Evolutionary conservation across 2,888 invertebrate species (phyloP).

Genomic region (Apodemia hepburni): DNA sequence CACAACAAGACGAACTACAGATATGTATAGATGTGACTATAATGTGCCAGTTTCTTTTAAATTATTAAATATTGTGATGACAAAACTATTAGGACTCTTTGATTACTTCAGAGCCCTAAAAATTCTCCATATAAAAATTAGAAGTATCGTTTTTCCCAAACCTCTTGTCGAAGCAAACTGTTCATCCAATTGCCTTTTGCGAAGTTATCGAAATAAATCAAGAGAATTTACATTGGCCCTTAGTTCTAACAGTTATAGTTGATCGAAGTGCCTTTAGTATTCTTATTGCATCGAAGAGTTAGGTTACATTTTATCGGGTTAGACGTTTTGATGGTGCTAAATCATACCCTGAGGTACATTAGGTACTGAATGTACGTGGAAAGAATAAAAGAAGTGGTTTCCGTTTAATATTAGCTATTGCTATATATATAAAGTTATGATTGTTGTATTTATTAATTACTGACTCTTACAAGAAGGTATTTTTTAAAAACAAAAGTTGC

Average conservation of each 20-base stretch:
- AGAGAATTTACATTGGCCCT: constrained; percentile 9
- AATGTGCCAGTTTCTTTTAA: no score
- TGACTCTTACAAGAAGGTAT: no score
- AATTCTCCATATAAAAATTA: no score
- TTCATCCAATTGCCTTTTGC: background rate
- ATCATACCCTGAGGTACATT: constrained; percentile 24
- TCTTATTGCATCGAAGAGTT: constrained; percentile 29
- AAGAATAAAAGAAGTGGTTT: background rate
- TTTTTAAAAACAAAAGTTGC: background rate
- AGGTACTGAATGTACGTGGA: constrained; percentile 1
- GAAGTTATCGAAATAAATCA: constrained; percentile 9
- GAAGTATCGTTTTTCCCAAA: background rate
- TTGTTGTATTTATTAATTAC: background rate
- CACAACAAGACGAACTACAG: no score
- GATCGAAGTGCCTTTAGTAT: constrained; percentile 29
- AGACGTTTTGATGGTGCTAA: constrained; percentile 29
- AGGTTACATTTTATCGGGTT: constrained; percentile 33
- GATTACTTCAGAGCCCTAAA: no score
- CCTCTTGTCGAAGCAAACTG: background rate
- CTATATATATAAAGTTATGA: background rate
- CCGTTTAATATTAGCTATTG: background rate
- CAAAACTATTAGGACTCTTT: no score
- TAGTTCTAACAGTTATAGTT: constrained; percentile 1
- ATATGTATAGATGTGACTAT: no score
- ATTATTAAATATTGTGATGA: no score